Evolutionary conservation across 2,888 invertebrate species (phyloP).

Genomic region (Spodoptera picta): DNA sequence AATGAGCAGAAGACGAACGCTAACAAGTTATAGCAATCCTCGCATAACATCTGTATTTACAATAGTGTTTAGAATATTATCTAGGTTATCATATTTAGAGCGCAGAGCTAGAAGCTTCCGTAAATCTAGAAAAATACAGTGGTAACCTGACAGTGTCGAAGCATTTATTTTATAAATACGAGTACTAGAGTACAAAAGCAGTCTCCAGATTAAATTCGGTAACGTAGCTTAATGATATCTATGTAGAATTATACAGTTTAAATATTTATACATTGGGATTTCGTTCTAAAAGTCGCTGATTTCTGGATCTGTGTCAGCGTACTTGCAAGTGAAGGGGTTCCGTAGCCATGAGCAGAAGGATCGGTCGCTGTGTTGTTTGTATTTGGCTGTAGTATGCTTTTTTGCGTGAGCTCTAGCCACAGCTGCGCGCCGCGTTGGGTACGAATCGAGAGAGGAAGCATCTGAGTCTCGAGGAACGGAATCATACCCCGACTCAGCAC

Average conservation of each 20-base stretch:
- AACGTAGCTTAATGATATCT: constrained; percentile 86
- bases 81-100: constrained; percentile 57
- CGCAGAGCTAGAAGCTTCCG: constrained; percentile 72
- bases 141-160: constrained; percentile 85
- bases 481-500: constrained; percentile 97
- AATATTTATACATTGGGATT: constrained; percentile 57
- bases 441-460: constrained; percentile 95
- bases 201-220: constrained; percentile 90
- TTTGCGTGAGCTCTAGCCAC: constrained; percentile 85
- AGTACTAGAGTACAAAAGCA: constrained; percentile 87
- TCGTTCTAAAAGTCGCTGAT: constrained; percentile 89
- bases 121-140: constrained; percentile 86
- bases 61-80: constrained; percentile 62
- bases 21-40: constrained; percentile 70
- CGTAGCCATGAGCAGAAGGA: constrained; percentile 93
- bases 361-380: constrained; percentile 92
- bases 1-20: constrained; percentile 76
- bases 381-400: constrained; percentile 89
- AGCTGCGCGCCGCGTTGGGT: constrained; percentile 84
- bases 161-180: constrained; percentile 81
- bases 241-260: constrained; percentile 68
- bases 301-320: constrained; percentile 92
- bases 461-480: constrained; percentile 96
- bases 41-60: constrained; percentile 76
- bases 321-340: constrained; percentile 93